A percentile compares a stretch with the other conserved stretches of the same genome.
Conservation (phyloP, 2,797 vertebrate genomes). For the Rhadinocentrus ornatus region DNA sequence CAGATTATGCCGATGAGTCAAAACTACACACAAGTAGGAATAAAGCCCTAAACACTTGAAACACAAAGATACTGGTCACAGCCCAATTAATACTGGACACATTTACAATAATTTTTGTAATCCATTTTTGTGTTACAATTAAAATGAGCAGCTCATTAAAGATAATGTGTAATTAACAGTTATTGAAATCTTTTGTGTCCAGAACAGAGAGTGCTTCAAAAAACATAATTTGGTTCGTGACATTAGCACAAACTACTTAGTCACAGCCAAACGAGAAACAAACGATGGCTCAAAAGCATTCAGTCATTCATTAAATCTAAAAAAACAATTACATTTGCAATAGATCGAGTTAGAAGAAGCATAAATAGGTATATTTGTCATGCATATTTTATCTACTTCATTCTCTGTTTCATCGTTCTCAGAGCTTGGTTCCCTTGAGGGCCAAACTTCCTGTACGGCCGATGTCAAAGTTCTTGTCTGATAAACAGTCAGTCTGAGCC, state of each 20-base stretch:
- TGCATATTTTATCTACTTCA: conserved; percentile 66
- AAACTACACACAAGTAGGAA: not conserved
- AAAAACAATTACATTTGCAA: conserved; percentile 25
- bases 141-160: not conserved
- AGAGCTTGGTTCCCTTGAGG: conserved; percentile 66
- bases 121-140: not conserved
- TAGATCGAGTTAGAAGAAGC: conserved; percentile 15
- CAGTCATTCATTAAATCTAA: conserved; percentile 2
- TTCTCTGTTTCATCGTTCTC: conserved; percentile 68
- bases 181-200: not conserved
- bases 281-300: not conserved
- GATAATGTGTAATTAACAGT: not conserved
- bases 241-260: not conserved
- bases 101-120: too few species aligned
- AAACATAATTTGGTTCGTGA: not conserved
- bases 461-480: conserved; percentile 74
- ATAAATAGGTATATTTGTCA: conserved; percentile 34
- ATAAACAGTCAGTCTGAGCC: conserved; percentile 69
- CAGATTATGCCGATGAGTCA: not conserved
- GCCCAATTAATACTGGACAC: too few species aligned
- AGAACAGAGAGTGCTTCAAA: not conserved
- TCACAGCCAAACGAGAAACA: not conserved
- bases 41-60: not conserved
- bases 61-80: not conserved
- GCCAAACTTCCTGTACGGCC: conserved; percentile 75